Evolutionary conservation across 2,888 invertebrate species (phyloP).

Genomic region (Helicoverpa assulta): DNA sequence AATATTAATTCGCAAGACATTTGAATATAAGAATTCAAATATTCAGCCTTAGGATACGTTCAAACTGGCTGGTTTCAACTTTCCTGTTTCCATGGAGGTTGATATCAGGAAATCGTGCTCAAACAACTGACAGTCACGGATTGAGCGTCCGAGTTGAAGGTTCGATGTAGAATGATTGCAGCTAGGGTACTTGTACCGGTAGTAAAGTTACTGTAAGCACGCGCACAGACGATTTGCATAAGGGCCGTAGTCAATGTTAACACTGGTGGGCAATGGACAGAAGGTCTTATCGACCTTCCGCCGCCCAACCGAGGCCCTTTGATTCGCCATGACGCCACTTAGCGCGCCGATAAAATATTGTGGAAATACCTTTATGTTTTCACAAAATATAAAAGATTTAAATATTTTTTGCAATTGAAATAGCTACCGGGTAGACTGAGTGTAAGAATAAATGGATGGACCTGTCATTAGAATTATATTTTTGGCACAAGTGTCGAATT

Average conservation of each 20-base stretch:
- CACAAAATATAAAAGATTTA: slow-evolving; percentile 46
- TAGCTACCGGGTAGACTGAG: slow-evolving; percentile 29
- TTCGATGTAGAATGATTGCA: slow-evolving; percentile 64
- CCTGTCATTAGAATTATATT: neutral
- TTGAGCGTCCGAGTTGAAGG: slow-evolving; percentile 72
- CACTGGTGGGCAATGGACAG: slow-evolving; percentile 77
- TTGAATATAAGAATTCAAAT: slow-evolving; percentile 59
- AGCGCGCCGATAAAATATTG: slow-evolving; percentile 65
- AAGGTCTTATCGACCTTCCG: slow-evolving; percentile 84
- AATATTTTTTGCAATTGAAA: slow-evolving; percentile 67
- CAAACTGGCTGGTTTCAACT: slow-evolving; percentile 47
- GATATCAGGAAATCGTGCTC: slow-evolving; percentile 69
- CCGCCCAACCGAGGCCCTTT: slow-evolving; percentile 82
- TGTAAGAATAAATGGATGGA: slow-evolving; percentile 11
- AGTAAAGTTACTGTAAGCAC: slow-evolving; percentile 67
- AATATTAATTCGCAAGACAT: slow-evolving; percentile 63
- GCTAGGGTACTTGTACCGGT: slow-evolving; percentile 60
- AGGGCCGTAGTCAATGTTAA: slow-evolving; percentile 84
- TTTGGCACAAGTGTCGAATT: neutral
- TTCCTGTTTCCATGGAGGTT: slow-evolving; percentile 61
- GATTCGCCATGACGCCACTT: slow-evolving; percentile 82
- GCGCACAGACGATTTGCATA: slow-evolving; percentile 85
- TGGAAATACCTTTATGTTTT: slow-evolving; percentile 64
- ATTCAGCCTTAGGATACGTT: slow-evolving; percentile 56
- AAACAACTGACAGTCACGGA: slow-evolving; percentile 71